Evolutionary conservation across 2,888 invertebrate genomes (phyloP).

Genomic region (Branchipolynoe longqiensis): DNA sequence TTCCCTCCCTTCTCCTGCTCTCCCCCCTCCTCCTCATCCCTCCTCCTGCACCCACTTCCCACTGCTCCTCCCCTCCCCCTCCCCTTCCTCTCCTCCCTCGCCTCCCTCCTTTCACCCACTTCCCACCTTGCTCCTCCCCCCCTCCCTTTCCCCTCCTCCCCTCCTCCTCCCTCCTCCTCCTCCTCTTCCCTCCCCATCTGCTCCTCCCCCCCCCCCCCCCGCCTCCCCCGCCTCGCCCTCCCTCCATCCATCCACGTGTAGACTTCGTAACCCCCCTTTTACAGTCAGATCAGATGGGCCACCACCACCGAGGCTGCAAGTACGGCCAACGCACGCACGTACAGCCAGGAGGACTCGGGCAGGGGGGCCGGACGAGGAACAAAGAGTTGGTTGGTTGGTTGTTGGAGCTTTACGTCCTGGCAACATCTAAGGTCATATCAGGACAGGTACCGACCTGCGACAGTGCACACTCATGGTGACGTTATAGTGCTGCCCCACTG

Average conservation of each 20-base stretch:
- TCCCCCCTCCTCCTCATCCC: conserved; percentile 12
- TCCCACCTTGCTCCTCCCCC: conserved; percentile 17
- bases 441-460: too few species aligned
- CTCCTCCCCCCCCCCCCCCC: conserved; percentile 14
- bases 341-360: too few species aligned
- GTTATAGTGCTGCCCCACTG: too few species aligned
- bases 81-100: neutral
- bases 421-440: too few species aligned
- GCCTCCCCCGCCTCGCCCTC: neutral
- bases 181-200: conserved; percentile 21
- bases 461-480: too few species aligned
- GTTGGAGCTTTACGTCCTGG: too few species aligned
- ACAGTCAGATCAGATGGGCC: too few species aligned
- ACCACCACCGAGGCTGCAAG: too few species aligned
- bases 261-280: too few species aligned
- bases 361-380: too few species aligned
- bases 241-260: neutral
- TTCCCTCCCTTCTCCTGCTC: neutral
- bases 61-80: neutral
- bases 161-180: conserved; percentile 6
- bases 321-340: too few species aligned
- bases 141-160: conserved; percentile 12
- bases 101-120: conserved; percentile 22
- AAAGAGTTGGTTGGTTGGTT: too few species aligned
- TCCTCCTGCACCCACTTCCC: neutral